phyloP scores from a whole-genome alignment of 2,113 vertebrate genomes.

The Podilymbus podiceps region DNA sequence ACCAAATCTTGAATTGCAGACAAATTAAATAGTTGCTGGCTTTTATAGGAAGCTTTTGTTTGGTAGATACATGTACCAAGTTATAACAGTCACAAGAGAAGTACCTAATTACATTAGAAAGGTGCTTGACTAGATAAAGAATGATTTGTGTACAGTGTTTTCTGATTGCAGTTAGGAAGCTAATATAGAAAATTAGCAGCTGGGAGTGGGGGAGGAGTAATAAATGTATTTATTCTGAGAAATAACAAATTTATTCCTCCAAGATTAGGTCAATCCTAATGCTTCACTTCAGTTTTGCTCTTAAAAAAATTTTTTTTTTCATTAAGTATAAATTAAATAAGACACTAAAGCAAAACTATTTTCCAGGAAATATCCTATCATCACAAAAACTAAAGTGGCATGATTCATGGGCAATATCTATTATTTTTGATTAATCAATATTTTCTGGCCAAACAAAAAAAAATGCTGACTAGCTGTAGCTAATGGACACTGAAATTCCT shows the following conservation, averaged over 20 bases:
- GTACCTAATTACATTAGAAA: conserved; percentile 3
- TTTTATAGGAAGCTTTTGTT: conserved; percentile 13
- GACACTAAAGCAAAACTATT: not conserved
- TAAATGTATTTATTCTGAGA: not conserved
- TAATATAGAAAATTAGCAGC: not conserved
- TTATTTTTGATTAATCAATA: not conserved
- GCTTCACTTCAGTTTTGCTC: not conserved
- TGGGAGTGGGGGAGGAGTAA: not conserved
- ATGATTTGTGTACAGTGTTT: not conserved
- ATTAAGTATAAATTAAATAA: not conserved
- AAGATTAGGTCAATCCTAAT: not conserved
- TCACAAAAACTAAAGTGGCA: not conserved
- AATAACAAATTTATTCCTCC: not conserved
- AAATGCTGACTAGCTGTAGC: not conserved
- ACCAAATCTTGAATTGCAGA: not conserved
- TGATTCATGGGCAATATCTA: not conserved
- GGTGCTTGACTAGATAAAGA: not conserved
- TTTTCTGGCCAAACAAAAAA: not conserved
- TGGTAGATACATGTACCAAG: not conserved
- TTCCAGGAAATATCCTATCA: not conserved
- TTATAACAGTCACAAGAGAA: not conserved
- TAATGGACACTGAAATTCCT: not conserved
- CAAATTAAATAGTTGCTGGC: not conserved
- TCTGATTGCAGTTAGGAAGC: not conserved
- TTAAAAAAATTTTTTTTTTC: not conserved